Conservation (phyloP, 1,140 invertebrate species). For the Aphidius gifuensis region DNA sequence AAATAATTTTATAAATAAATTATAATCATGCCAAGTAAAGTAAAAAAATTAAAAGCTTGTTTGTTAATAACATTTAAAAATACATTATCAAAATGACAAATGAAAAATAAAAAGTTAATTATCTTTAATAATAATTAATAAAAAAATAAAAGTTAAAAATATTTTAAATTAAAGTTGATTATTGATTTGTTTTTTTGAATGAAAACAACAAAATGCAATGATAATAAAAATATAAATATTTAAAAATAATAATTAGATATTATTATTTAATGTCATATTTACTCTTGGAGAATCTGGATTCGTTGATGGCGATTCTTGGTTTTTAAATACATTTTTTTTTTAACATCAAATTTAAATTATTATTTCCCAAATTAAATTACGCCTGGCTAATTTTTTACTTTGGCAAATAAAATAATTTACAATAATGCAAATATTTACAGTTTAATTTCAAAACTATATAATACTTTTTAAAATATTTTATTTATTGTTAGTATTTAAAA, state of each 20-base stretch:
- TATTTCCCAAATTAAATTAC: slow-evolving; percentile 16
- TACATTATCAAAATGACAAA: too few species aligned
- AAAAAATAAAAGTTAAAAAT: too few species aligned
- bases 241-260: slow-evolving; percentile 10
- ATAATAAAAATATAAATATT: slow-evolving; percentile 11
- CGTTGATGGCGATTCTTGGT: slow-evolving; percentile 34
- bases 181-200: too few species aligned
- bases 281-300: slow-evolving; percentile 37
- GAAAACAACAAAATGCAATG: slow-evolving; percentile 2
- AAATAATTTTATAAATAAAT: background rate
- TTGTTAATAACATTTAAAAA: too few species aligned
- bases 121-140: too few species aligned
- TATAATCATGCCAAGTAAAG: background rate
- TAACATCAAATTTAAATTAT: background rate
- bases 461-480: background rate
- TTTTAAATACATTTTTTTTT: slow-evolving; percentile 18
- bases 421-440: too few species aligned
- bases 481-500: slow-evolving; percentile 2
- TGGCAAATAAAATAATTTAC: background rate
- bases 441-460: background rate
- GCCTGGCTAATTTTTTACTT: slow-evolving; percentile 37
- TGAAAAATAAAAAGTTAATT: too few species aligned
- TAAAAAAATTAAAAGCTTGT: background rate
- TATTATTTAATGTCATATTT: slow-evolving; percentile 30
- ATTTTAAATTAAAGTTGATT: too few species aligned